These are phyloP conservation scores for Chitala chitala DNA, from an alignment of 2,113 vertebrate genomes.

Conservation along the genomic window DNA sequence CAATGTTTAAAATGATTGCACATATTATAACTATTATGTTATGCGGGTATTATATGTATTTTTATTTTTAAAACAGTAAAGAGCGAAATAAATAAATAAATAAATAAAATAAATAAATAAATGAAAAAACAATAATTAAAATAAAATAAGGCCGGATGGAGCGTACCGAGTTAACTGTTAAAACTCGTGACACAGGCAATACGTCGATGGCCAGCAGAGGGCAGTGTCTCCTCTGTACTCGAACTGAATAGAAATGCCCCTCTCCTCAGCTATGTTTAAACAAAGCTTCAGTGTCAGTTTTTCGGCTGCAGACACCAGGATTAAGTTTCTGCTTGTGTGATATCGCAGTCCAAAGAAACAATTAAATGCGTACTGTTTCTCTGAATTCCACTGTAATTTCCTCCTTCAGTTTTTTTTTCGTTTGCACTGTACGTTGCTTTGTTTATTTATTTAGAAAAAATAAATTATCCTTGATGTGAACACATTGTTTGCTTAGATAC, in stretches of 20 bases:
- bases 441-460: too few relatives aligned
- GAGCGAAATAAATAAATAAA: too few relatives aligned
- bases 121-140: background rate
- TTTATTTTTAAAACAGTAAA: too few relatives aligned
- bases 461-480: too few relatives aligned
- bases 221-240: slow-evolving; percentile 33
- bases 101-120: too few relatives aligned
- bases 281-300: slow-evolving; percentile 18
- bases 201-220: slow-evolving; percentile 28
- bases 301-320: slow-evolving; percentile 45
- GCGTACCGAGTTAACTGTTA: background rate
- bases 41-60: too few relatives aligned
- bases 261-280: background rate
- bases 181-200: background rate
- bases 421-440: too few relatives aligned
- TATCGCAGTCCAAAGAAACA: slow-evolving; percentile 50
- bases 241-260: background rate
- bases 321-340: slow-evolving; percentile 49
- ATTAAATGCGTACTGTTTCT: background rate
- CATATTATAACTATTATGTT: too few relatives aligned
- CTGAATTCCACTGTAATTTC: background rate
- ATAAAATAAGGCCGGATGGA: background rate
- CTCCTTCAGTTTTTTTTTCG: too few relatives aligned
- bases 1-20: too few relatives aligned
- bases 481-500: too few relatives aligned